These are phyloP conservation scores for Zootermopsis nevadensis DNA, from an alignment of 2,888 invertebrate genomes.

Conservation along the genomic window DNA sequence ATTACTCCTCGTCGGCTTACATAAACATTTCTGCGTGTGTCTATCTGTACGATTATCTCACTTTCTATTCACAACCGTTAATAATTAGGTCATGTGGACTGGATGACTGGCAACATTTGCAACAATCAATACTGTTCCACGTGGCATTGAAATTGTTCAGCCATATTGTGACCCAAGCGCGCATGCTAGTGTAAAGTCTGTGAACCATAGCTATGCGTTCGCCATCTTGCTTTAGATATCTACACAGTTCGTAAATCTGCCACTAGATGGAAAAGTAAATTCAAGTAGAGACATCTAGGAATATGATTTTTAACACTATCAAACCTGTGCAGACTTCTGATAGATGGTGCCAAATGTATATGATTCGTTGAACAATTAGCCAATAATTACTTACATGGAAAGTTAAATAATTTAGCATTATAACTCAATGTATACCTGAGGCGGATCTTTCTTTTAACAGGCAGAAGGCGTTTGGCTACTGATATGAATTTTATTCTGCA, in stretches of 20 bases:
- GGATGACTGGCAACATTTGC: background rate
- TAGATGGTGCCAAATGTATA: too few relatives aligned
- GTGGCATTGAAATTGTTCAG: background rate
- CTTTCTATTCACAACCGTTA: background rate
- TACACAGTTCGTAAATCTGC: background rate
- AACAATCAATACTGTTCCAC: constrained; percentile 21
- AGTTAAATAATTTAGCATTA: too few relatives aligned
- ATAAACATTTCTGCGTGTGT: background rate
- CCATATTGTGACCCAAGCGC: background rate
- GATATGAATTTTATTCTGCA: too few relatives aligned
- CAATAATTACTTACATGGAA: too few relatives aligned
- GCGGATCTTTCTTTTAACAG: too few relatives aligned
- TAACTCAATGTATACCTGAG: too few relatives aligned
- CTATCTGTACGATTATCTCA: background rate
- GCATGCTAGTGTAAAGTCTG: background rate
- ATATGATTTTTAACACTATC: background rate
- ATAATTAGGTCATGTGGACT: constrained; percentile 20
- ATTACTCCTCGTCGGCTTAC: background rate
- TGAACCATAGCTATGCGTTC: background rate
- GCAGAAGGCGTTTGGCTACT: too few relatives aligned
- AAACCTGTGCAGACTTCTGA: background rate
- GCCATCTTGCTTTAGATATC: background rate
- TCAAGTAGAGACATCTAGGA: background rate
- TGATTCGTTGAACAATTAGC: too few relatives aligned
- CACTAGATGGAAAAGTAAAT: background rate